Conservation (phyloP, 2,888 invertebrate species). For the Drosophila phalerata region DNA sequence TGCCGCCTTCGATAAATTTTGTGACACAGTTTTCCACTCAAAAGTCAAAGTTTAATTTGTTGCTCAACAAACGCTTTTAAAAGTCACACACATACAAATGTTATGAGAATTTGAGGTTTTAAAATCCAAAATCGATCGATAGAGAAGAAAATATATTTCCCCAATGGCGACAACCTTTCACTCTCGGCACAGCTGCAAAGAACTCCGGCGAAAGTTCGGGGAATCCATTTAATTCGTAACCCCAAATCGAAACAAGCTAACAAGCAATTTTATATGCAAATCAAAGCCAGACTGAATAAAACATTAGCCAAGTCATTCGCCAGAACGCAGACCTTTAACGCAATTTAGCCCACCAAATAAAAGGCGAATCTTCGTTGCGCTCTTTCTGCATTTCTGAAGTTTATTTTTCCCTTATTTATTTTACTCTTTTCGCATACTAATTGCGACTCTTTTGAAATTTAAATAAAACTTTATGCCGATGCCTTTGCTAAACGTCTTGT, state of each 20-base stretch:
- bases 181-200: constrained; percentile 44
- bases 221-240: constrained; percentile 39
- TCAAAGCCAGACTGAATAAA: constrained; percentile 66
- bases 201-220: constrained; percentile 56
- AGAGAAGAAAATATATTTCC: background rate
- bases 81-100: constrained; percentile 12
- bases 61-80: constrained; percentile 13
- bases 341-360: constrained; percentile 41
- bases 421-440: constrained; percentile 57
- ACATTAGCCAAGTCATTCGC: constrained; percentile 57
- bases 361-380: constrained; percentile 35
- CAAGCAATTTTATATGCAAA: constrained; percentile 77
- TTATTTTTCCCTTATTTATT: constrained; percentile 38
- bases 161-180: constrained; percentile 44
- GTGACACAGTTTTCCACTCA: constrained; percentile 49
- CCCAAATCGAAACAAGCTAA: constrained; percentile 53
- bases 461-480: constrained; percentile 40
- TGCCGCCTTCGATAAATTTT: constrained; percentile 37
- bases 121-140: constrained; percentile 11
- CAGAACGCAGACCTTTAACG: constrained; percentile 46
- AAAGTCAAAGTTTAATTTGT: constrained; percentile 65
- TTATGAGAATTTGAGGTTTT: constrained; percentile 23
- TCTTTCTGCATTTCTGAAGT: constrained; percentile 33
- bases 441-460: constrained; percentile 48
- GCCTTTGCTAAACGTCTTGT: constrained; percentile 44